A percentile compares a stretch with the other conserved stretches of the same genome.
These are phyloP conservation scores for Rhamnusium bicolor DNA, from an alignment of 2,888 invertebrate genomes.

Conservation along the genomic window DNA sequence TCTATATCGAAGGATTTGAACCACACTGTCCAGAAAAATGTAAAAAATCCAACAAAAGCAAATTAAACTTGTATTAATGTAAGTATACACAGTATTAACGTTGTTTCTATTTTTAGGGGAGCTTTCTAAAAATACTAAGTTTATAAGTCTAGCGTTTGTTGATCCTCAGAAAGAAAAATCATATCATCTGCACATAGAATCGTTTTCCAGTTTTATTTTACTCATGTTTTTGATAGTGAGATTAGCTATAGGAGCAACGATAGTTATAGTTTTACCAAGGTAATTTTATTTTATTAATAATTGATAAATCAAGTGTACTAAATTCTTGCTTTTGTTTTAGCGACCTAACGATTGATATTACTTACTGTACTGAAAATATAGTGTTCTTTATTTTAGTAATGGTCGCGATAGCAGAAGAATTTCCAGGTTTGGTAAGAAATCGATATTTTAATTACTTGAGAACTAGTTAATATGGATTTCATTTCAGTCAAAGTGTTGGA, in stretches of 20 bases:
- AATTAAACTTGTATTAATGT: neutral
- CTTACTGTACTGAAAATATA: constrained; percentile 59
- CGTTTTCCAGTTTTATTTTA: constrained; percentile 78
- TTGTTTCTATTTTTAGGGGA: constrained; percentile 71
- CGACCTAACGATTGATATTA: constrained; percentile 58
- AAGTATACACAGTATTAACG: neutral
- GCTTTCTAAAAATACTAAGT: constrained; percentile 79
- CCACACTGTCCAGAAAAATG: neutral
- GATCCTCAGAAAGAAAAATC: constrained; percentile 79
- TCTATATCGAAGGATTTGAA: too few relatives aligned
- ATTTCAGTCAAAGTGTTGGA: constrained; percentile 73
- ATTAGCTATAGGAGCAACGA: constrained; percentile 73
- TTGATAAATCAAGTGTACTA: neutral
- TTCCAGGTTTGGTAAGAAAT: constrained; percentile 57
- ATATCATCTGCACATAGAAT: constrained; percentile 79
- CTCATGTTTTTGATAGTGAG: constrained; percentile 79
- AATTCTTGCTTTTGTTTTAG: constrained; percentile 49
- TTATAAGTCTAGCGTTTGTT: constrained; percentile 78
- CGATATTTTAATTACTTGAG: neutral
- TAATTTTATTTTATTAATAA: constrained; percentile 53
- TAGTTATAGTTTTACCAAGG: constrained; percentile 75
- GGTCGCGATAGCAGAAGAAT: constrained; percentile 59
- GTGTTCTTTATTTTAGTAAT: constrained; percentile 58
- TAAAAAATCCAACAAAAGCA: neutral
- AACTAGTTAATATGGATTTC: neutral